Percentiles rank a stretch among this genome's conserved stretches.
Conservation (phyloP, 2,888 invertebrate genomes). For the Hipparchia sbordonii region DNA sequence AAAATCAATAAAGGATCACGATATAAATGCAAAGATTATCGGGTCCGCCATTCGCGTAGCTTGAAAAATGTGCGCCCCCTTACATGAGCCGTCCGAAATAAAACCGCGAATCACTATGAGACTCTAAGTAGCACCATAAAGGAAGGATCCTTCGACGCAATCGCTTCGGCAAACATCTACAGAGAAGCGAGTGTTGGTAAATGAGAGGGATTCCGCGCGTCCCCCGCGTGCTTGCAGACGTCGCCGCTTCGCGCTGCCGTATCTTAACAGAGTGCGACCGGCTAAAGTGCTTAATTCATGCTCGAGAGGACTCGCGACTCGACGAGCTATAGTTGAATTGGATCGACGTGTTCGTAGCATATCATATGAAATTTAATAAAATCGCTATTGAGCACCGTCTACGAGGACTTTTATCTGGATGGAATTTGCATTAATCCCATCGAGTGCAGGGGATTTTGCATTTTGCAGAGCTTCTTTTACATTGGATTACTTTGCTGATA, state of each 20-base stretch:
- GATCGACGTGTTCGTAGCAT: slow-evolving; percentile 25
- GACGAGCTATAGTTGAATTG: slow-evolving; percentile 54
- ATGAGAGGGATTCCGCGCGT: slow-evolving; percentile 79
- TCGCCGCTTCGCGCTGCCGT: slow-evolving; percentile 58
- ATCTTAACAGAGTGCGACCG: slow-evolving; percentile 67
- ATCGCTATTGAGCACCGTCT: slow-evolving; percentile 26
- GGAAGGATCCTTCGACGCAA: slow-evolving; percentile 74
- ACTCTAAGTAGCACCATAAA: slow-evolving; percentile 78
- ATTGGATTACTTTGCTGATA: slow-evolving; percentile 26
- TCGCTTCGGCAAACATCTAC: slow-evolving; percentile 83
- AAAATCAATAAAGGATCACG: slow-evolving; percentile 83
- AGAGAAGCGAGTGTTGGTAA: slow-evolving; percentile 80
- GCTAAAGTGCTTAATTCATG: slow-evolving; percentile 63
- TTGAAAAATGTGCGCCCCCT: slow-evolving; percentile 80
- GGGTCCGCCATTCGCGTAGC: slow-evolving; percentile 72
- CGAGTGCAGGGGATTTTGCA: slow-evolving; percentile 24
- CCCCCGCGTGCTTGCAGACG: slow-evolving; percentile 51
- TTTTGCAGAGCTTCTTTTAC: slow-evolving; percentile 22
- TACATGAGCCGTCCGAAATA: slow-evolving; percentile 80
- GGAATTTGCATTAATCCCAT: slow-evolving; percentile 27
- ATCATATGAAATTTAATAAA: slow-evolving; percentile 27
- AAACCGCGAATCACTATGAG: slow-evolving; percentile 83
- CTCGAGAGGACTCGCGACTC: slow-evolving; percentile 54
- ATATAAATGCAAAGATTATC: slow-evolving; percentile 82
- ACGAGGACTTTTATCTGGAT: slow-evolving; percentile 28